Evolutionary conservation across 2,113 vertebrate species (phyloP).

Genomic region (Dasyornis broadbenti): DNA sequence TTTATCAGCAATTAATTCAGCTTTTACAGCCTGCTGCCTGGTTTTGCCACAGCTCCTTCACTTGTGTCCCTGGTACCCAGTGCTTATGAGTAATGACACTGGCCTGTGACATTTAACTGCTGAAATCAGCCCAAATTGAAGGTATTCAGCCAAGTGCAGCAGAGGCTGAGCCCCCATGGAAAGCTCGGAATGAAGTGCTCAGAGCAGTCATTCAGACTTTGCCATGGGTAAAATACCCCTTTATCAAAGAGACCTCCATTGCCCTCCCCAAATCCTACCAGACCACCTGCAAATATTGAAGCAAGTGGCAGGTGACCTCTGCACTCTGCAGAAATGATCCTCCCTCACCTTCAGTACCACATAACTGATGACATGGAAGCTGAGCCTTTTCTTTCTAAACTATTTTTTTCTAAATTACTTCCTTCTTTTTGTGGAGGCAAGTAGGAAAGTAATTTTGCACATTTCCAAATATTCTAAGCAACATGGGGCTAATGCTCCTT

Average conservation of each 20-base stretch:
- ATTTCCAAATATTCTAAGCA: background rate
- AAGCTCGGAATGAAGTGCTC: background rate
- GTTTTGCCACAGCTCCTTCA: background rate
- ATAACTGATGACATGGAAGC: background rate
- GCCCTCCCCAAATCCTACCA: background rate
- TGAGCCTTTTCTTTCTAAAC: background rate
- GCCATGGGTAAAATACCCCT: background rate
- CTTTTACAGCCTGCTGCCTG: background rate
- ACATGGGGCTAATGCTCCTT: background rate
- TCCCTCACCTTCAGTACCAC: background rate
- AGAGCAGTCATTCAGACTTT: background rate
- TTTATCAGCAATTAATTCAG: background rate
- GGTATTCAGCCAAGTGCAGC: background rate
- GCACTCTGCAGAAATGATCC: background rate
- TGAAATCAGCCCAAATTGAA: background rate
- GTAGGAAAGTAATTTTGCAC: background rate
- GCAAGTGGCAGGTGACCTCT: background rate
- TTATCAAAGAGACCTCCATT: background rate
- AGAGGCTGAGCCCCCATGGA: background rate
- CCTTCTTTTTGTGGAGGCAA: background rate
- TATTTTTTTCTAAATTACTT: background rate
- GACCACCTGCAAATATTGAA: background rate
- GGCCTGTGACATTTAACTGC: background rate
- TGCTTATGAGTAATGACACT: background rate
- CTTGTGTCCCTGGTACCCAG: background rate